Base-by-base conservation (phyloP, 2,113 vertebrate species). In the Odobenus rosmarus region DNA sequence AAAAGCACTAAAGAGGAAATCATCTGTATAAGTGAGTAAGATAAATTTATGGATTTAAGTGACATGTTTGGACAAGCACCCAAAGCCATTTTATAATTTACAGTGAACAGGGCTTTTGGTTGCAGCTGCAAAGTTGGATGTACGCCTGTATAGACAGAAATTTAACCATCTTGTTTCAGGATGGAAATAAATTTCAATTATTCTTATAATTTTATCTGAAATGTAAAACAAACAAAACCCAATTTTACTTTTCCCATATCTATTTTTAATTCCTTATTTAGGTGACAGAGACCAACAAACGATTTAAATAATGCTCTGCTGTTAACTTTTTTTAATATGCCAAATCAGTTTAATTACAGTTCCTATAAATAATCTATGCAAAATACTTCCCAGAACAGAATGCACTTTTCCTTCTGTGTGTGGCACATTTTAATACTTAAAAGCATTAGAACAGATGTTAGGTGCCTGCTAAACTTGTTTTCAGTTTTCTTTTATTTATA, bases 401-500 rank as follows among this genome's bases (percentile, higher is more conserved):
- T 98, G 97, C 97, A 98, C 98, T 99, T 99, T 98, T 98, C 98
- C 97, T 98, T 98, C 97, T 98, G 79, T 98, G 96, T 97, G 98
- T 98, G 98, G 98, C 96, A 98, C 97, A 98, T 98, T 98, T 99
- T 99, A 99, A 99, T 99, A 99, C 98, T 98, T 99, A 98, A 99
- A 99, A 99, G 98, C 98, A 98, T 99, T 99, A 98, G 98, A 99
- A 99, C 99, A 99, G 99, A 99, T 99, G 99, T 98, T 99, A 99
- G 98, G 98, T 98, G 98, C 98, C 98, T 99, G 97, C 98, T 99
- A 99, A 99, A 99, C 98, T 99, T 99, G 98, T 99, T 99, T 99
- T 98, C 98, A 96, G 98, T 99, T 99, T 99, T 99, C 98, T 99
- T 99, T 99, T 99, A 99, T 99, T 99, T 99, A 99, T 99, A 99